phyloP scores from a whole-genome alignment of 2,113 vertebrate genomes.

The Gavialis gangeticus region DNA sequence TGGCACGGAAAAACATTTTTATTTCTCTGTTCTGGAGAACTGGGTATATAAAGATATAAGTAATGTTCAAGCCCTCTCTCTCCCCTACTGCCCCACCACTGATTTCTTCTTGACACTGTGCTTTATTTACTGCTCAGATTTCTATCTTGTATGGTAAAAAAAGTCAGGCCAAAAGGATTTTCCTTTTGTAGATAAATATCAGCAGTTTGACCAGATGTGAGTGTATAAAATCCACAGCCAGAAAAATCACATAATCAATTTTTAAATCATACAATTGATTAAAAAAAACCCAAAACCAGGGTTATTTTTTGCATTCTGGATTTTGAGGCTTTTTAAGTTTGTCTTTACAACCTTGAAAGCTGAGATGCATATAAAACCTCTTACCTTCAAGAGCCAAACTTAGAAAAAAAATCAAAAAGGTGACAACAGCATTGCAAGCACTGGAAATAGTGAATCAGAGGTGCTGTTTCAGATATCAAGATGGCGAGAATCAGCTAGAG shows the following conservation, averaged over 20 bases:
- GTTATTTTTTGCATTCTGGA: not conserved
- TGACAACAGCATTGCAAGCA: not conserved
- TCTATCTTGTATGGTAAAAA: not conserved
- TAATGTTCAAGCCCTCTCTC: not conserved
- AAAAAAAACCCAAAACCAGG: not conserved
- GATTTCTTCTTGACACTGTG: not conserved
- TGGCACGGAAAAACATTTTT: not conserved
- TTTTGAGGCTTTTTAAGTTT: not conserved
- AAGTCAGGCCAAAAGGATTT: not conserved
- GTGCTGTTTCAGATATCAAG: not conserved
- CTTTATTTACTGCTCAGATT: not conserved
- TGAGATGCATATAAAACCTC: not conserved
- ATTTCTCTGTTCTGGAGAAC: not conserved
- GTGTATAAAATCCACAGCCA: not conserved
- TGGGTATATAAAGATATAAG: too few species aligned
- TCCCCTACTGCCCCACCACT: not conserved
- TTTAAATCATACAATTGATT: not conserved
- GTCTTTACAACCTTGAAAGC: not conserved
- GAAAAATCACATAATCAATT: not conserved
- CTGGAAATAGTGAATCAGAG: not conserved
- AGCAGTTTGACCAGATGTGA: not conserved
- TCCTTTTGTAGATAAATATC: not conserved
- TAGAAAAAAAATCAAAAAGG: not conserved
- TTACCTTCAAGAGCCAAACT: not conserved
- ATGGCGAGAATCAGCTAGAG: not conserved